Evolutionary conservation across 1,140 invertebrate species (phyloP).

Genomic region (Drosophila sproati): DNA sequence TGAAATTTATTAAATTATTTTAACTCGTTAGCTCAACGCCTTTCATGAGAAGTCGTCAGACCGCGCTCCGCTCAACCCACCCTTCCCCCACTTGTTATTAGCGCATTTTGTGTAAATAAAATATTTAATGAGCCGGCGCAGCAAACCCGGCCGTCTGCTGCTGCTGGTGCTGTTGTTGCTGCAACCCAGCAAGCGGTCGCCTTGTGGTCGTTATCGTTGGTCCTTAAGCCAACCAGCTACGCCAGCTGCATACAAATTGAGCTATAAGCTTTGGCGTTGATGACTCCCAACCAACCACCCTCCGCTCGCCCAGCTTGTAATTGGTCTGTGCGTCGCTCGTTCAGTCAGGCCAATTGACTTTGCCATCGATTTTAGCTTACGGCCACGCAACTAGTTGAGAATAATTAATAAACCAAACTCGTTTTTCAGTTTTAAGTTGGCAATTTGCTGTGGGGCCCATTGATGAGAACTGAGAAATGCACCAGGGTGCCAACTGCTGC

Average conservation of each 20-base stretch:
- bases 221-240: slow-evolving; percentile 66
- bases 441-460: slow-evolving; percentile 15
- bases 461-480: slow-evolving; percentile 13
- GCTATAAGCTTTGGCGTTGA: slow-evolving; percentile 71
- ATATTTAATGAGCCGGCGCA: slow-evolving; percentile 62
- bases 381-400: slow-evolving; percentile 60
- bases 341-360: slow-evolving; percentile 47
- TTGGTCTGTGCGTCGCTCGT: not conserved
- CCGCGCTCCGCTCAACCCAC: slow-evolving; percentile 2
- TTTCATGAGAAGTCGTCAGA: slow-evolving; percentile 12
- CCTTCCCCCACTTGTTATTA: slow-evolving; percentile 60
- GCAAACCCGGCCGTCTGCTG: not conserved
- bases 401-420: slow-evolving; percentile 81
- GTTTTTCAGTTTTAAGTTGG: slow-evolving; percentile 55
- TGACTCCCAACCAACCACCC: slow-evolving; percentile 26
- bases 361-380: slow-evolving; percentile 53
- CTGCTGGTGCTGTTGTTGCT: not conserved
- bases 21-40: slow-evolving; percentile 69
- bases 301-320: not conserved
- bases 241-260: slow-evolving; percentile 79
- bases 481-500: not conserved
- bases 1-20: slow-evolving; percentile 78
- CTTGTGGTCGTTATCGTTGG: slow-evolving; percentile 44
- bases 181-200: slow-evolving; percentile 1
- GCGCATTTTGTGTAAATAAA: slow-evolving; percentile 73